Evolutionary conservation across 2,113 vertebrate species (phyloP).

Genomic region (Alethe diademata): DNA sequence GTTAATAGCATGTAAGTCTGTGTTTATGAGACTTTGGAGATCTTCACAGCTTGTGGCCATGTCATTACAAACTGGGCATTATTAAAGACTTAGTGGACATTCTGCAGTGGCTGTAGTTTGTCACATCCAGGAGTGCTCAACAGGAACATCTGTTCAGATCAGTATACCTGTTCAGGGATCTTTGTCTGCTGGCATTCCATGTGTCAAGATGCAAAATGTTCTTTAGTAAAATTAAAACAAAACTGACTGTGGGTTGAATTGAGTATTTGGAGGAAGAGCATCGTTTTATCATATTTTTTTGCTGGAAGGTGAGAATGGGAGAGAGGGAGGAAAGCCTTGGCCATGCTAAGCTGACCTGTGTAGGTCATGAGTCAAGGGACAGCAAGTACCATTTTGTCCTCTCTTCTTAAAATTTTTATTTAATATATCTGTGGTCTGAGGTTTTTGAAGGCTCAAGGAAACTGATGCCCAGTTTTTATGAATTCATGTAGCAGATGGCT

Average conservation of each 20-base stretch:
- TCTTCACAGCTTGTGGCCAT: background rate
- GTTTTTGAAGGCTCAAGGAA: background rate
- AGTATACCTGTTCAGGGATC: background rate
- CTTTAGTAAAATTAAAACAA: background rate
- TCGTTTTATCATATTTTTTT: background rate
- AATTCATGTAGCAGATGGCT: background rate
- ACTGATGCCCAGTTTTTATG: background rate
- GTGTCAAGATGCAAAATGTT: background rate
- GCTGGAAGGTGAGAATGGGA: background rate
- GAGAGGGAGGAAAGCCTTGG: background rate
- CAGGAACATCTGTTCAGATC: background rate
- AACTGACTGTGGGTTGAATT: background rate
- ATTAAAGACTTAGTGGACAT: background rate
- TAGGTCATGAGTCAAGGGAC: background rate
- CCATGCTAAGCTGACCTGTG: background rate
- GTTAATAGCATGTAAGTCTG: background rate
- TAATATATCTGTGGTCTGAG: background rate
- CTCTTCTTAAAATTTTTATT: background rate
- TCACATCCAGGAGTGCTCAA: background rate
- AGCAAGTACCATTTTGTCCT: background rate
- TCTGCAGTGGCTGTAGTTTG: background rate
- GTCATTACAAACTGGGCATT: background rate
- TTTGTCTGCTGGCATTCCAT: background rate
- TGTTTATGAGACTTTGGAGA: background rate
- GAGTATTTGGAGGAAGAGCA: background rate